Conservation (phyloP, 2,113 vertebrate species). For the Eclectus roratus region DNA sequence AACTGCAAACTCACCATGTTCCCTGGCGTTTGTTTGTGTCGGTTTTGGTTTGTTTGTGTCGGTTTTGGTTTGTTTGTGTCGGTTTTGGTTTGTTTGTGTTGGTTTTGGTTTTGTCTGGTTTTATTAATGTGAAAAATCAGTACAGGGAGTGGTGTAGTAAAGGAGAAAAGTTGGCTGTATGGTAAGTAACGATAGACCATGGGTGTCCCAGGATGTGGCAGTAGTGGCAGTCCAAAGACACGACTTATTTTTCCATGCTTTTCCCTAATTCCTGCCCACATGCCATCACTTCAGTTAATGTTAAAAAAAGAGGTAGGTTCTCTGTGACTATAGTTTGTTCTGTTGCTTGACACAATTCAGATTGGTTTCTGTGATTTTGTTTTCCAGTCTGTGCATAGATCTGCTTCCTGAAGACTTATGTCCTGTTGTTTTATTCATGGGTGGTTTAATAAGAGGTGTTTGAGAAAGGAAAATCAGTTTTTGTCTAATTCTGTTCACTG, state of each 20-base stretch:
- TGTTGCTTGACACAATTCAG: background rate
- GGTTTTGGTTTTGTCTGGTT: too few relatives aligned
- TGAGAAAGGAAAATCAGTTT: background rate
- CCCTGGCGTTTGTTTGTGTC: background rate
- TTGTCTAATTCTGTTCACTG: background rate
- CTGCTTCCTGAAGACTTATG: background rate
- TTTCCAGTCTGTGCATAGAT: background rate
- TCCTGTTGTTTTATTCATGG: background rate
- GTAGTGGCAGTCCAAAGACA: background rate
- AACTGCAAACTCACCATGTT: background rate
- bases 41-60: background rate
- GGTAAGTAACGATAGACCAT: background rate
- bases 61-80: background rate
- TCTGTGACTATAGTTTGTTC: accelerated
- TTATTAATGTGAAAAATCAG: background rate
- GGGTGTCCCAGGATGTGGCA: background rate
- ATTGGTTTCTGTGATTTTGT: background rate
- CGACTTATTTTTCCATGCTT: background rate
- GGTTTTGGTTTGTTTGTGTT: background rate
- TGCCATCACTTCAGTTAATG: background rate
- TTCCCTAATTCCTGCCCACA: background rate
- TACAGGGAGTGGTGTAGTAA: background rate
- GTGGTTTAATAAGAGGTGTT: background rate
- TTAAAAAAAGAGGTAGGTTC: too few relatives aligned
- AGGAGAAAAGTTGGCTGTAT: background rate